Base-by-base conservation (phyloP, 2,888 invertebrate genomes). In the Callinectes sapidus region DNA sequence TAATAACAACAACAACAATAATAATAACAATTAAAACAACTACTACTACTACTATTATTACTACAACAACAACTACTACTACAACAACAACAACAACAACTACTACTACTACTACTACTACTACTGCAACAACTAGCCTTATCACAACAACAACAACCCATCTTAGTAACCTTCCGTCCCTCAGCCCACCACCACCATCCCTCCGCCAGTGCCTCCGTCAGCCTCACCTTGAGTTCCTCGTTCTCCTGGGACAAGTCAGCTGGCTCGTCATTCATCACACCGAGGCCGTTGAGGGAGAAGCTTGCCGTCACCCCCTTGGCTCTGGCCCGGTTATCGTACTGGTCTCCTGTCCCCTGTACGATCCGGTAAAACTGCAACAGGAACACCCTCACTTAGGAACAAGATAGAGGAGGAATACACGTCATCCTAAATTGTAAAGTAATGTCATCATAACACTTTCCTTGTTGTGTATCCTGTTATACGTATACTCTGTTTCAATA, bases 201-300 rank as follows among this genome's bases (percentile, higher is more conserved):
- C 54, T 54, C 10, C 42, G 48, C n/a, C 48, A 87, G 23, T 18
- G 16, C 87, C 87, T 48, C 18, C 54, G 2, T 35, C 81, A 81
- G 35, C 81, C 13, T 32, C 18, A 81, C 98, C 97, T 98, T 98
- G 0, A 98, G 96, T 95, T 98, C 98, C 95, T 98, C 98, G 95
- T 98, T 98, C 96, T 98, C 98, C 95, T 98, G 98, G 95, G 97
- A 98, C 91, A 98, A 96, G 96, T 98, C 98, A 0, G 98, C 97
- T 23, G 98, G 97, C 94, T 98, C 98, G 0, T 98, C 97, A 93
- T 91, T 92, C 98, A 97, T 93, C 85, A 98, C 96, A 0, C 98
- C 98, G 92, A 98, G 97, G 32, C 98, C 98, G 95, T 98, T 98
- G 90, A 98, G 96, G 0, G 98, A 98, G 95, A 98, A 98, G 5